Evolutionary conservation across 2,113 vertebrate species (phyloP), one percentile per base, ranked within the genome.

Genomic region (Hyperopisus bebe): DNA sequence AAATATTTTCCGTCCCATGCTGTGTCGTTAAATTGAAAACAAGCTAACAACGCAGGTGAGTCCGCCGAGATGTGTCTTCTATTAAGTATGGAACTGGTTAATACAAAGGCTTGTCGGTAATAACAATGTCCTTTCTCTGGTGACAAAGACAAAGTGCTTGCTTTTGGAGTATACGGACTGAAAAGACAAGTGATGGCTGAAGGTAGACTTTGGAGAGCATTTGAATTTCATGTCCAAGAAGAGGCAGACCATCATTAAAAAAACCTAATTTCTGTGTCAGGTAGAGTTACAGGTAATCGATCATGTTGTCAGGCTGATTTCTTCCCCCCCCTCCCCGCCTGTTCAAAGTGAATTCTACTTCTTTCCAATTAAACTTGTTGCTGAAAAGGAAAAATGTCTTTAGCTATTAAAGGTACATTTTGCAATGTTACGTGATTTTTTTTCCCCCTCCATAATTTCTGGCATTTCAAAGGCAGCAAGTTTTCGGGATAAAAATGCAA

Each of bases 71-170:
- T 97, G 97, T 97, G 95, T 97, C 97, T 96, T 96, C 96, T 97
- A 97, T 96, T 96, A 96, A 96, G 96, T 97, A 97, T 96, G 95
- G 97, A 97, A 98, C 96, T 97, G 97, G 97, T 97, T 98, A 97
- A 98, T 97, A 97, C 97, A 98, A 97, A 97, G 96, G 96, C 96
- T 96, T 97, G 97, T 97, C 97, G 96, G 97, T 98, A 97, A 98
- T 98, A 98, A 98, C 97, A 97, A 98, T 97, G 97, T 98, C 97
- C 97, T 97, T 97, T 97, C 96, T 95, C 93, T 92, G 92, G 94
- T 98, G 97, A 98, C 97, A 97, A 96, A 98, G 97, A 98, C 97
- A 97, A 97, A 97, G 97, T 97, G 96, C 96, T 96, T 97, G 96
- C 96, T 93, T 96, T 96, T 95, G 95, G 97, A 96, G 95, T 96